These are phyloP conservation scores for Dipus sagitta DNA, from an alignment of 2,797 vertebrate species.

Conservation along the genomic window DNA sequence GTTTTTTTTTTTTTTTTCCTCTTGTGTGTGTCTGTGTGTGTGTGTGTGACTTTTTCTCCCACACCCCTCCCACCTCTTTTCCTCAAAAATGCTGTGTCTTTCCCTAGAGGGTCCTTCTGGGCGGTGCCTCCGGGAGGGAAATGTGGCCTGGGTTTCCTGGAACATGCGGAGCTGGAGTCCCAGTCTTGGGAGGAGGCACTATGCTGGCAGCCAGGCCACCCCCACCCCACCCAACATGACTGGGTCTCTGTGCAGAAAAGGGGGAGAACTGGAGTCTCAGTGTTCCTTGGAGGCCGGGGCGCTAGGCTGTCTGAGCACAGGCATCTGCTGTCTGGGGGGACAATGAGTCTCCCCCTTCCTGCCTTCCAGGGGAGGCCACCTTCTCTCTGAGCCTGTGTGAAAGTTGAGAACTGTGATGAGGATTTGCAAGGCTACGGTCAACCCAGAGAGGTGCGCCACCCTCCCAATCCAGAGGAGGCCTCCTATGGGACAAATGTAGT, in stretches of 20 bases:
- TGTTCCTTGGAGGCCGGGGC: not conserved
- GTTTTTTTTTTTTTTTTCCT: conserved; percentile 55
- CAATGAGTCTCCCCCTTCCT: not conserved
- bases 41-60: conserved; percentile 79
- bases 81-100: conserved; percentile 80
- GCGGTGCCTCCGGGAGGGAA: conserved; percentile 78
- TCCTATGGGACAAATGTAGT: not conserved
- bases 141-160: conserved; percentile 82
- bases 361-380: not conserved
- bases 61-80: conserved; percentile 76
- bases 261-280: not conserved
- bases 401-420: not conserved
- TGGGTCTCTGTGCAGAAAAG: not conserved
- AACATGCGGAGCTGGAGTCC: conserved; percentile 72
- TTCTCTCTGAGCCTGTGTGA: not conserved
- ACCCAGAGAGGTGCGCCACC: not conserved
- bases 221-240: not conserved
- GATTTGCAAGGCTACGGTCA: no score
- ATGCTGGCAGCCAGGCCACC: not conserved
- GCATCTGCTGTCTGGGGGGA: not conserved
- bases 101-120: conserved; percentile 80
- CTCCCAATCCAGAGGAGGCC: not conserved
- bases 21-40: not conserved
- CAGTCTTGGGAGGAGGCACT: conserved; percentile 59
- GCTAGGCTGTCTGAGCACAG: not conserved